Percentiles rank a stretch among this genome's conserved stretches.
Conservation (phyloP, 2,888 invertebrate genomes). For the Epiblema foenella region DNA sequence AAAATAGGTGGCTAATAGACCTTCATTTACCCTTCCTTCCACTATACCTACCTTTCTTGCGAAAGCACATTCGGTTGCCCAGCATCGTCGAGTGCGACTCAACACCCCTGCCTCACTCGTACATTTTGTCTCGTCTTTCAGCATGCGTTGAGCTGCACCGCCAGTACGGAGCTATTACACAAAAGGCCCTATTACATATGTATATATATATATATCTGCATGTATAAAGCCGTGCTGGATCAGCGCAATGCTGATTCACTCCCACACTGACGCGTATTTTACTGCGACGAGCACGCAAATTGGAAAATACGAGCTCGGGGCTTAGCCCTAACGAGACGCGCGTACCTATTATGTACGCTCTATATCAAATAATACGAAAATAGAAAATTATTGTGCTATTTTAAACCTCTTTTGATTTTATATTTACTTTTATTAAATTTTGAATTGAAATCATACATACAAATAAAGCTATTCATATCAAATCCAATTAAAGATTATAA, state of each 20-base stretch:
- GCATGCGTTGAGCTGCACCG: too few species aligned
- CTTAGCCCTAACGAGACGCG: conserved; percentile 66
- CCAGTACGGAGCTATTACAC: neutral
- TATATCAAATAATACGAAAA: conserved; percentile 27
- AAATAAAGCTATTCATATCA: too few species aligned
- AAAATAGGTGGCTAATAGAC: too few species aligned
- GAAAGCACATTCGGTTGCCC: too few species aligned
- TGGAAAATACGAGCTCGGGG: conserved; percentile 78
- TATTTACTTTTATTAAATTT: neutral
- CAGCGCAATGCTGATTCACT: conserved; percentile 58
- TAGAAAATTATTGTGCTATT: neutral
- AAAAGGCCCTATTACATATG: neutral
- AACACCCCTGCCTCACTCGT: too few species aligned
- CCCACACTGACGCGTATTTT: conserved; percentile 69
- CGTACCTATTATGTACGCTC: conserved; percentile 31
- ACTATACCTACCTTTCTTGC: too few species aligned
- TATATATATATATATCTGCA: neutral
- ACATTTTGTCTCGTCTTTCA: too few species aligned
- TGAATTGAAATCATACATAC: too few species aligned
- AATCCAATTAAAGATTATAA: too few species aligned
- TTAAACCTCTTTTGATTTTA: neutral
- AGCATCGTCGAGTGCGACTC: too few species aligned
- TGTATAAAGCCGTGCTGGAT: conserved; percentile 4
- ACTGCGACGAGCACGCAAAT: conserved; percentile 75
- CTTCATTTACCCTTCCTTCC: too few species aligned